Conservation (phyloP, 2,888 invertebrate genomes). For the Liodrosophila aerea region DNA sequence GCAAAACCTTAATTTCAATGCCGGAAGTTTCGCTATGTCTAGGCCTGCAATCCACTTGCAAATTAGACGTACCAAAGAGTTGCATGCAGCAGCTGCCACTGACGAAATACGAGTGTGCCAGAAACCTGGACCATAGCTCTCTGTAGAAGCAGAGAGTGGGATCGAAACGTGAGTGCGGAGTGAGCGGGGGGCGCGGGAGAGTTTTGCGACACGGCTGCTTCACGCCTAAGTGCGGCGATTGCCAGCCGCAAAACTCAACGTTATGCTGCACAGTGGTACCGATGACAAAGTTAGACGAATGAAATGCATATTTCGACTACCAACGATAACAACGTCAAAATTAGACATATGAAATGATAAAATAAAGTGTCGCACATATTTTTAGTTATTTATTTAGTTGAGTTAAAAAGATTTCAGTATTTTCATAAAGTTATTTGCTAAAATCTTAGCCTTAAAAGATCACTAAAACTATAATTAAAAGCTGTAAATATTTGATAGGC, state of each 20-base stretch:
- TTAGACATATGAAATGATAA: no score
- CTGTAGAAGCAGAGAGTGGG: no score
- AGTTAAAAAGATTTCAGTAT: no score
- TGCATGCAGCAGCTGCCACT: slow-evolving; percentile 42
- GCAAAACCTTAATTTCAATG: slow-evolving; percentile 66
- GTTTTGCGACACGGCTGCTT: slow-evolving; percentile 52
- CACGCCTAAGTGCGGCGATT: slow-evolving; percentile 67
- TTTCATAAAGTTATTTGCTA: no score
- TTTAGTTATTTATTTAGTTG: no score
- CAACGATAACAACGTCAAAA: no score
- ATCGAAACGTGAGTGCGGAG: slow-evolving; percentile 8
- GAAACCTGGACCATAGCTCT: slow-evolving; percentile 15
- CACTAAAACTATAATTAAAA: no score
- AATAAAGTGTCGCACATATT: no score
- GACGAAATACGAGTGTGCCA: slow-evolving; percentile 39
- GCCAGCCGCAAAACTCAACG: slow-evolving; percentile 32
- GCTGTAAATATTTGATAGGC: no score
- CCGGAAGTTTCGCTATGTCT: slow-evolving; percentile 62
- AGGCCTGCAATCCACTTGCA: slow-evolving; percentile 67
- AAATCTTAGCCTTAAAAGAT: no score
- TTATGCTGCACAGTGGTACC: slow-evolving; percentile 27
- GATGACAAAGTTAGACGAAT: background rate
- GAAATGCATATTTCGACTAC: no score
- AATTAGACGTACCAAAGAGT: slow-evolving; percentile 49
- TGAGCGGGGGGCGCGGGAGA: slow-evolving; percentile 1